Conservation (phyloP, 2,888 invertebrate species). For the Drosophila robusta region DNA sequence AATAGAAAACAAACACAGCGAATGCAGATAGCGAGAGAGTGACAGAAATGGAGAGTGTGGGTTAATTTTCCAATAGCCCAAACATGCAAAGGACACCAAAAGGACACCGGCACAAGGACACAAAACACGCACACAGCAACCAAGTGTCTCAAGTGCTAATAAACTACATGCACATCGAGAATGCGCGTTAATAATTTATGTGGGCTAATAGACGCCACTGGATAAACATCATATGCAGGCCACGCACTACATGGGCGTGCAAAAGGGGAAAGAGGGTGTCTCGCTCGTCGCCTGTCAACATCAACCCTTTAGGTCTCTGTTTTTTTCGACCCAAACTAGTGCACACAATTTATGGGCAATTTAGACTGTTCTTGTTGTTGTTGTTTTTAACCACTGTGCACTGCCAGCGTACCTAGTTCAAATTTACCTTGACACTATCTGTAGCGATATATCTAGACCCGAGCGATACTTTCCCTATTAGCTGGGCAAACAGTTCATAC, state of each 20-base stretch:
- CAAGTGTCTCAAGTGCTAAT: conserved; percentile 73
- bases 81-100: conserved; percentile 77
- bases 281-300: conserved; percentile 59
- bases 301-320: conserved; percentile 68
- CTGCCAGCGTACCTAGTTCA: conserved; percentile 10
- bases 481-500: conserved; percentile 61
- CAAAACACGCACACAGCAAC: conserved; percentile 18
- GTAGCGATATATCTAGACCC: conserved; percentile 54
- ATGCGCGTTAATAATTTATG: conserved; percentile 79
- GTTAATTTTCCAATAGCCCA: conserved; percentile 49
- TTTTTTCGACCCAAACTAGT: conserved; percentile 37
- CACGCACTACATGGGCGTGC: conserved; percentile 20
- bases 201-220: conserved; percentile 63
- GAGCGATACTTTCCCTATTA: conserved; percentile 63
- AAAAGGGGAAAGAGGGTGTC: conserved; percentile 7
- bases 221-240: conserved; percentile 72
- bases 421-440: conserved; percentile 69
- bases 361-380: conserved; percentile 38
- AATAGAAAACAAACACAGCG: conserved; percentile 39
- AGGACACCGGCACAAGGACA: conserved; percentile 58
- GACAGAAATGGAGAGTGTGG: conserved; percentile 29
- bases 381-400: conserved; percentile 1
- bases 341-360: conserved; percentile 71
- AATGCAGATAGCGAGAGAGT: conserved; percentile 3
- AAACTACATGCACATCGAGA: conserved; percentile 74